phyloP scores from a whole-genome alignment of 2,113 vertebrate species.

The Ochotona princeps region DNA sequence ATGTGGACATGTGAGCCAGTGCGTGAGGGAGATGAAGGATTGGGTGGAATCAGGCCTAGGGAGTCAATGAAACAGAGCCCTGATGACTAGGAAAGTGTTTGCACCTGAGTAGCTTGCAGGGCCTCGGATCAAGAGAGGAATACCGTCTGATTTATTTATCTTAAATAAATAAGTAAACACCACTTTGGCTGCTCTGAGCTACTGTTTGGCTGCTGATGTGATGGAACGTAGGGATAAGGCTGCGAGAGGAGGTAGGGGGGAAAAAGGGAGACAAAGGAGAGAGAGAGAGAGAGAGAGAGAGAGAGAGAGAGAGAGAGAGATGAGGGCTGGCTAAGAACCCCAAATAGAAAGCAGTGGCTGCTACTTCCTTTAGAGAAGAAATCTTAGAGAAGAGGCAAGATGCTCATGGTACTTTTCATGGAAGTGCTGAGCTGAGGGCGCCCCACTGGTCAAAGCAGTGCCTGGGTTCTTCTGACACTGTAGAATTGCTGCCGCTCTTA shows the following conservation, averaged over 20 bases:
- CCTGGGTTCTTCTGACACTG: background rate
- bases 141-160: background rate
- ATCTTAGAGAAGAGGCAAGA: background rate
- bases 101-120: background rate
- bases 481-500: no score
- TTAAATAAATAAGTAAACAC: background rate
- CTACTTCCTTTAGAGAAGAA: background rate
- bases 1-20: background rate
- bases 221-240: background rate
- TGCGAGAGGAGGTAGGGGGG: no score
- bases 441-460: background rate
- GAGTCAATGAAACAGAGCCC: background rate
- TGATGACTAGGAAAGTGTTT: background rate
- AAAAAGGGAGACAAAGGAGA: background rate
- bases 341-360: background rate
- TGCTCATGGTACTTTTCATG: background rate
- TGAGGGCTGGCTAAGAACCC: background rate
- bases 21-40: rapidly evolving
- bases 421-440: background rate
- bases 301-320: background rate
- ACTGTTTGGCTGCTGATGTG: no score
- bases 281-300: background rate
- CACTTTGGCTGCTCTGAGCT: background rate
- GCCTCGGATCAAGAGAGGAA: background rate
- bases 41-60: rapidly evolving